Conservation (phyloP, 1,140 invertebrate species). For the Pectinophora gossypiella region DNA sequence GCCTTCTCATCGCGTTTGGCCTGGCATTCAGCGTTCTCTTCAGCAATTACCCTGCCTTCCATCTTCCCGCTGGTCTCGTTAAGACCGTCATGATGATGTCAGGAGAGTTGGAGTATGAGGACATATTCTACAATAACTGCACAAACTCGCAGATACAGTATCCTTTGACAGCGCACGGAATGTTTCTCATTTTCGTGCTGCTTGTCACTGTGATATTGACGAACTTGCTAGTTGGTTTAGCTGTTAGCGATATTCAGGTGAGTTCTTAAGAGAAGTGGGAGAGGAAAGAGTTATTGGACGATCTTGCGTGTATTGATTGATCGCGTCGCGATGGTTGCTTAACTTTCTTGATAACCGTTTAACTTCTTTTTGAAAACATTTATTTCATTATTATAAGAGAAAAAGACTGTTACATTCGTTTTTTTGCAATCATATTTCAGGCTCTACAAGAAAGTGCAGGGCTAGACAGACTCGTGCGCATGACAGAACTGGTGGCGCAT, state of each 20-base stretch:
- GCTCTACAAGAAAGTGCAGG: conserved; percentile 89
- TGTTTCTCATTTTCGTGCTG: conserved; percentile 86
- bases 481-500: conserved; percentile 86
- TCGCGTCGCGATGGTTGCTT: too few relatives aligned
- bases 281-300: too few relatives aligned
- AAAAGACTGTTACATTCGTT: too few relatives aligned
- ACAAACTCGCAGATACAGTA: conserved; percentile 72
- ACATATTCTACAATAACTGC: conserved; percentile 85
- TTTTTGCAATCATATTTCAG: too few relatives aligned
- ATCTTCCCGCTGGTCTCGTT: conserved; percentile 78
- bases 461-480: conserved; percentile 85
- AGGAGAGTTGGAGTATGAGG: conserved; percentile 90
- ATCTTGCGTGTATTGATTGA: too few relatives aligned
- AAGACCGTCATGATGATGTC: conserved; percentile 94
- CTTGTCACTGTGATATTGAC: conserved; percentile 90
- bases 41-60: conserved; percentile 83
- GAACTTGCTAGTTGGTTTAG: conserved; percentile 89
- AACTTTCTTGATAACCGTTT: too few relatives aligned
- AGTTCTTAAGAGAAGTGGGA: too few relatives aligned
- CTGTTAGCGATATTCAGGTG: conserved; percentile 87
- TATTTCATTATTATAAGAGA: too few relatives aligned
- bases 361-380: too few relatives aligned
- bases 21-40: conserved; percentile 87
- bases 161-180: conserved; percentile 83
- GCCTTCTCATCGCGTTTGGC: conserved; percentile 86